Conservation (phyloP, 1,140 invertebrate genomes). For the Daktulosphaira vitifoliae region DNA sequence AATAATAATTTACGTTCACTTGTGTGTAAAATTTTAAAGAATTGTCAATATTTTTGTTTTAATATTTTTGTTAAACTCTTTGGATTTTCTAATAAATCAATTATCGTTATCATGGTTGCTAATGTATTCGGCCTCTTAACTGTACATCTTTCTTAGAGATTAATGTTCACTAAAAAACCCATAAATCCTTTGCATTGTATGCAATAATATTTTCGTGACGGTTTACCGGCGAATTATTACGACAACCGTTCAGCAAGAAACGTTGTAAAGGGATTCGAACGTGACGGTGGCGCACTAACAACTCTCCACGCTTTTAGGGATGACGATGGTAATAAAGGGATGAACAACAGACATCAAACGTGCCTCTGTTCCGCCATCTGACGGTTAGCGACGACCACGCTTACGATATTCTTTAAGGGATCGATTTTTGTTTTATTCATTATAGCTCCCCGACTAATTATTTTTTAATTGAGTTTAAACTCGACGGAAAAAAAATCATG, state of each 20-base stretch:
- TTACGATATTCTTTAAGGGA: background rate
- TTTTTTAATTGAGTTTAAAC: no score
- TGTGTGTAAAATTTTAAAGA: no score
- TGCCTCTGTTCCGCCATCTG: slow-evolving; percentile 10
- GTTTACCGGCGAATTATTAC: background rate
- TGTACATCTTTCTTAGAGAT: no score
- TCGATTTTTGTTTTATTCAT: no score
- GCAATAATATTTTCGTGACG: background rate
- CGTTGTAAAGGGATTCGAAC: background rate
- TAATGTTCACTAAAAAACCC: no score
- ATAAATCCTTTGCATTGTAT: no score
- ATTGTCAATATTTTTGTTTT: no score
- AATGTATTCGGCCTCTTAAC: no score
- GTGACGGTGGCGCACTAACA: slow-evolving; percentile 4
- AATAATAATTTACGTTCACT: no score
- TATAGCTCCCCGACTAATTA: no score
- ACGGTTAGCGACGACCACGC: background rate
- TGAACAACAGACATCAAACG: background rate
- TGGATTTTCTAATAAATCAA: background rate
- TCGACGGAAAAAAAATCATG: no score
- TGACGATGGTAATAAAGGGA: background rate
- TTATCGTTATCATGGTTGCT: background rate
- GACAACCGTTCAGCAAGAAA: background rate
- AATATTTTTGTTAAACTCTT: no score
- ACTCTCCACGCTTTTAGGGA: slow-evolving; percentile 25